Evolutionary conservation across 2,888 invertebrate species (phyloP).

Genomic region (Hirtodrosophila confusa): DNA sequence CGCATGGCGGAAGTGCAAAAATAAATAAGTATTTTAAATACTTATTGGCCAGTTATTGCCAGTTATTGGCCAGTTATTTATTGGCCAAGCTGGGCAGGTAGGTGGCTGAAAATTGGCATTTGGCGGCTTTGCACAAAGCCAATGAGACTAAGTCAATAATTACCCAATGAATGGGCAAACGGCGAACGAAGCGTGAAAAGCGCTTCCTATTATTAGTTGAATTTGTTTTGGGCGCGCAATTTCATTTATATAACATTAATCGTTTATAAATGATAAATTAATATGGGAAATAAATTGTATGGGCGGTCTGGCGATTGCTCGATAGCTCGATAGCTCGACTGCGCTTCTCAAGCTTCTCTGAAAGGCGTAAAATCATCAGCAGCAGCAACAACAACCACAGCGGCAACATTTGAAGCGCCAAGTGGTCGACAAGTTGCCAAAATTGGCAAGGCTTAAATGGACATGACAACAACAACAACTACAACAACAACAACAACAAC

Average conservation of each 20-base stretch:
- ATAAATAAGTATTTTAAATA: slow-evolving; percentile 20
- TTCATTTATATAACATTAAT: slow-evolving; percentile 76
- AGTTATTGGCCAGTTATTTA: slow-evolving; percentile 8
- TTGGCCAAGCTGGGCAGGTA: slow-evolving; percentile 34
- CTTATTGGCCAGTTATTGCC: slow-evolving; percentile 1
- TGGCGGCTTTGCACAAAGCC: slow-evolving; percentile 51
- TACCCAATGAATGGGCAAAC: slow-evolving; percentile 36
- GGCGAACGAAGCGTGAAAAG: slow-evolving; percentile 65
- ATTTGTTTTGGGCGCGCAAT: slow-evolving; percentile 76
- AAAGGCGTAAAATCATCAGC: slow-evolving; percentile 63
- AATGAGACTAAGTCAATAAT: slow-evolving; percentile 63
- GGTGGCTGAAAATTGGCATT: background rate
- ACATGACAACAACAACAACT: slow-evolving; percentile 51
- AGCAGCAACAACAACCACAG: slow-evolving; percentile 7
- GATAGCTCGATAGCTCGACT: slow-evolving; percentile 10
- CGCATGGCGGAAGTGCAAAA: slow-evolving; percentile 57
- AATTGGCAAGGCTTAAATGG: slow-evolving; percentile 79
- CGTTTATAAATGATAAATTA: slow-evolving; percentile 77
- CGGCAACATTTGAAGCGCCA: slow-evolving; percentile 40
- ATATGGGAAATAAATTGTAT: slow-evolving; percentile 73
- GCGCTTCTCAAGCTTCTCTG: slow-evolving; percentile 46
- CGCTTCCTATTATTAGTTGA: slow-evolving; percentile 74
- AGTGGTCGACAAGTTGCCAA: slow-evolving; percentile 78
- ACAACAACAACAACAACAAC: slow-evolving; percentile 23
- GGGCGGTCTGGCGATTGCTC: slow-evolving; percentile 54